Conservation (phyloP, 2,113 vertebrate genomes). For the Boleophthalmus pectinirostris region DNA sequence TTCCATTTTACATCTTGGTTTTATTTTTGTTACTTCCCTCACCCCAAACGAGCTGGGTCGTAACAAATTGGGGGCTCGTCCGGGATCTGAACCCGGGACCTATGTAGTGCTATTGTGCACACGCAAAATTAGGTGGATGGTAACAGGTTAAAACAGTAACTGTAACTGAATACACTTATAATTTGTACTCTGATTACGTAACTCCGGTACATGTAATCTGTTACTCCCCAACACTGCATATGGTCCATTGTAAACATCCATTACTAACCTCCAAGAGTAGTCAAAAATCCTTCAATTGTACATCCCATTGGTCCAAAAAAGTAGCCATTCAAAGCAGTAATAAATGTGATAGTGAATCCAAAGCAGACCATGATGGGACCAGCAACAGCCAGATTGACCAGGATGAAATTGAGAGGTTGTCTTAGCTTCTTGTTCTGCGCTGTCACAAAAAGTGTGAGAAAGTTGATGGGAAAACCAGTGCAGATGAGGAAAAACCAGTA, state of each 20-base stretch:
- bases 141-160: too few species aligned
- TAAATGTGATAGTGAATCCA: slow-evolving; percentile 78
- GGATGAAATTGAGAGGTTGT: slow-evolving; percentile 82
- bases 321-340: slow-evolving; percentile 68
- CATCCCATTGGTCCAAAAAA: slow-evolving; percentile 72
- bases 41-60: too few species aligned
- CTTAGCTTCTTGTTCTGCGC: slow-evolving; percentile 83
- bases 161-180: too few species aligned
- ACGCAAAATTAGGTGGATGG: too few species aligned
- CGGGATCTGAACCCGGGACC: too few species aligned
- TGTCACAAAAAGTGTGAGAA: slow-evolving; percentile 80
- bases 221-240: too few species aligned
- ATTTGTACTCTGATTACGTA: too few species aligned
- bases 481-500: slow-evolving; percentile 79
- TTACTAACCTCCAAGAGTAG: slow-evolving; percentile 76
- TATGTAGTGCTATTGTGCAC: too few species aligned
- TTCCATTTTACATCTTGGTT: too few species aligned
- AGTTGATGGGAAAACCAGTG: slow-evolving; percentile 79
- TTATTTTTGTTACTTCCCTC: too few species aligned
- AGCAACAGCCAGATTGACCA: slow-evolving; percentile 79
- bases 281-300: slow-evolving; percentile 77
- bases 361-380: slow-evolving; percentile 78
- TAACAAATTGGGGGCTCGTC: too few species aligned
- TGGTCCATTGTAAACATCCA: slow-evolving; percentile 80
- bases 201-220: too few species aligned